Base-by-base conservation (phyloP, 2,797 vertebrate genomes). In the Todus mexicanus region DNA sequence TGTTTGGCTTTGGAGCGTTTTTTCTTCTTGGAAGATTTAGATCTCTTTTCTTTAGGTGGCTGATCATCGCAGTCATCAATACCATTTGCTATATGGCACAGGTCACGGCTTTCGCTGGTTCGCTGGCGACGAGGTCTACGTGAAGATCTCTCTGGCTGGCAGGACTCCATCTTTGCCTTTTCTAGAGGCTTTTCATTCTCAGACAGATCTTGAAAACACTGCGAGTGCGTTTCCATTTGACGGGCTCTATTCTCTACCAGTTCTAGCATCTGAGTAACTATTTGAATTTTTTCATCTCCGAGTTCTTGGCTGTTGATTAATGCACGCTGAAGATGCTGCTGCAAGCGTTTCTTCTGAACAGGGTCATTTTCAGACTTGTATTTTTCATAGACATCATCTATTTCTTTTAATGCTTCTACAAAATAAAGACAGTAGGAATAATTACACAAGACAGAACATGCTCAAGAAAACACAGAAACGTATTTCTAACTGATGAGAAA, bases 241-340 rank as follows among this genome's bases (percentile, higher is more conserved):
- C 99, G 98, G 22, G 98, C 98, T 81, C 99, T 98, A 84, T 99
- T 99, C 96, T 99, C 99, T 84, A 99, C 99, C 91, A 99, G 96
- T 97, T 99, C 99, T 3, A 99, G 98, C 98, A 99, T 99, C 94
- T 99, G 99, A 31, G 99, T 99, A 73, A 99, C 99, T 77, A 99
- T 98, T 8, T 99, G 98, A 96, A 99, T 99, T 96, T 99, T 99
- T 96, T 99, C 99, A 45, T 99, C 99, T 14, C 99, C 99, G 38
- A 99, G 97, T 97, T 99, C 99, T 94, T 99, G 99, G 95, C 98
- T 99, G 96, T 98, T 97, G 96, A 99, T 99, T 78, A 99, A 97
- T 0, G 99, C 99, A 25, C 98, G 97, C 97, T 99, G 99, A 71
- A 99, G 98, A 96, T 99, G 99, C 95, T 98, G 96, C 97, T 99